Evolutionary conservation across 2,797 vertebrate species (phyloP), one percentile per base, ranked within the genome.

Genomic region (Catostomus latipinnis): DNA sequence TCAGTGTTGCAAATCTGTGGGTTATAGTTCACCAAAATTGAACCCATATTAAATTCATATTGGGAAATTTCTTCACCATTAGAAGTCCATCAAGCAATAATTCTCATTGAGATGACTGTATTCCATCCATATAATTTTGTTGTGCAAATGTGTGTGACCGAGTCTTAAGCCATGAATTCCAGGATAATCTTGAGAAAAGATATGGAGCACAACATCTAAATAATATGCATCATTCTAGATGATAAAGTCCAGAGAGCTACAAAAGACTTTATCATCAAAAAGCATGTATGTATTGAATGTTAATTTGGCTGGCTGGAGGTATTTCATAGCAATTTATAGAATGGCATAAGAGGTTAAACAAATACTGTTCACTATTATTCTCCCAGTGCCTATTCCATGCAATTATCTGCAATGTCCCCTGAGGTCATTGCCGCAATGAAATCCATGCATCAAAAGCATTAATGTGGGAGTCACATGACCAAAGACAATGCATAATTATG

Each of bases 401-500:
- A 82, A 82, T 84, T 82, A 86, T 71, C 63, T 45, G 70, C 18
- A 63, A 70, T 76, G 82, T 76, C 68, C 72, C 85, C 18, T 6
- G 18, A 72, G 81, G 80, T 72, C 22, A 43, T 81, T 10, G 48
- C 60, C 67, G 61, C 61, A 61, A 82, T 84, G 77, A 84, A 76
- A 82, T 68, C 48, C 46, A 86, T 82, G 68, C 65, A 82, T 86
- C 81, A 86, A 72, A 72, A 48, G 70, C 75, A 78, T 81, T 80
- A 49, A 63, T 70, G 61, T 46, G 60, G 74, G 68, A 71, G 52
- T 81, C 74, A 82, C 78, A 78, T 88, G 88, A 89, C 87, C 82
- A 83, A 74, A 80, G 85, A 89, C 88, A 85, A 90, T 65, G 82
- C 81, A 88, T 92, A 92, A 93, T 92, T 92, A 92, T 92, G 90